phyloP scores from a whole-genome alignment of 2,888 invertebrate species.

The Drosophila kambysellisi region DNA sequence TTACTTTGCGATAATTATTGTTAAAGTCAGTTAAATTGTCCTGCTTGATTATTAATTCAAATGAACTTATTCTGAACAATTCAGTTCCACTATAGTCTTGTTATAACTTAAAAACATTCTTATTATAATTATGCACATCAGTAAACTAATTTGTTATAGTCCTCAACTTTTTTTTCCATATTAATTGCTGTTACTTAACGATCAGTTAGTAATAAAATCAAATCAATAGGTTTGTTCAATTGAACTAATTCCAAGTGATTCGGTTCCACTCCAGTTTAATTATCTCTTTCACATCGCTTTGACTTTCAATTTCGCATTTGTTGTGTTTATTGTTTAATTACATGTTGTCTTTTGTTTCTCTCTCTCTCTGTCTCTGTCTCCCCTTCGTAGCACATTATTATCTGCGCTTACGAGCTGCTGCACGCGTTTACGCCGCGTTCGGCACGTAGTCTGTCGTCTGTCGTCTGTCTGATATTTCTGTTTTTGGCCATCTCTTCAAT shows the following conservation, averaged over 20 bases:
- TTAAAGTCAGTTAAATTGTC: not conserved
- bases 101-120: not conserved
- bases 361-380: not conserved
- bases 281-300: slow-evolving; percentile 7
- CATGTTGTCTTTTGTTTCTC: slow-evolving; percentile 22
- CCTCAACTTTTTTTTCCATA: no score
- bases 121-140: not conserved
- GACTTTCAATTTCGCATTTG: slow-evolving; percentile 36
- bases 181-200: not conserved
- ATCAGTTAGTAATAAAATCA: not conserved
- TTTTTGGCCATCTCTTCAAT: slow-evolving; percentile 55
- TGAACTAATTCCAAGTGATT: not conserved
- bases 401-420: slow-evolving; percentile 34
- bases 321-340: slow-evolving; percentile 70
- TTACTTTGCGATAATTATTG: no score
- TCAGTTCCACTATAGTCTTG: not conserved
- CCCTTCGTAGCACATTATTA: slow-evolving; percentile 32
- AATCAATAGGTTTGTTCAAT: not conserved
- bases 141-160: not conserved
- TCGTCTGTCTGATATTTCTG: slow-evolving; percentile 33
- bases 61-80: not conserved
- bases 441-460: slow-evolving; percentile 72
- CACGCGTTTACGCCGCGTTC: slow-evolving; percentile 55
- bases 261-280: not conserved
- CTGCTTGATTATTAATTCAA: not conserved